These are phyloP conservation scores for Xanthia icteritia DNA, from an alignment of 2,888 invertebrate genomes.

Conservation along the genomic window DNA sequence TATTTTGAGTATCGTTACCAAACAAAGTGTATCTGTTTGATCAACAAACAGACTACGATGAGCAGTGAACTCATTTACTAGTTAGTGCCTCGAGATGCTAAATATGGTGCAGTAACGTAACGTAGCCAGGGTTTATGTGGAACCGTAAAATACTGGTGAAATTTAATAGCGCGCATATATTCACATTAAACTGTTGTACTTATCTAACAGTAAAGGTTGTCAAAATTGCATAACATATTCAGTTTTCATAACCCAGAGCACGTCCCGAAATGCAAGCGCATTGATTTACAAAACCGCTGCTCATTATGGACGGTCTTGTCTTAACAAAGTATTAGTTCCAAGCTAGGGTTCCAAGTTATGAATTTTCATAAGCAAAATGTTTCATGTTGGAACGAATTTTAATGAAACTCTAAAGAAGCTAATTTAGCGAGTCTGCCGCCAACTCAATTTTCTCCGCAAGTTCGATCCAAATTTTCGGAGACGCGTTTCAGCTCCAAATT, in stretches of 20 bases:
- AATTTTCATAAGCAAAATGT: conserved; percentile 51
- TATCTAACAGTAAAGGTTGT: conserved; percentile 9
- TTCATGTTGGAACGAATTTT: conserved; percentile 39
- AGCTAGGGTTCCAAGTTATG: conserved; percentile 21
- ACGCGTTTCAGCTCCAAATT: conserved; percentile 69
- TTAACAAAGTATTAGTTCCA: conserved; percentile 33
- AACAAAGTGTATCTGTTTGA: conserved; percentile 61
- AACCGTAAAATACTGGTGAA: conserved; percentile 2
- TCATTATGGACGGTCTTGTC: conserved; percentile 17
- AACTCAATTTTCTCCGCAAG: conserved; percentile 71
- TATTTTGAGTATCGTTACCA: conserved; percentile 54
- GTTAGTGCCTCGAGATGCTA: conserved; percentile 55
- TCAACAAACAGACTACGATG: conserved; percentile 53
- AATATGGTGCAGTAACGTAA: conserved; percentile 32
- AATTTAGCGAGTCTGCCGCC: conserved; percentile 73
- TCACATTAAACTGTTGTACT: not conserved
- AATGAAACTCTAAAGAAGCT: conserved; percentile 63
- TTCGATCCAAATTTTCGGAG: conserved; percentile 66
- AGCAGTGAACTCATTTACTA: conserved; percentile 59
- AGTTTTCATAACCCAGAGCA: conserved; percentile 5
- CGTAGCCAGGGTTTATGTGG: conserved; percentile 21
- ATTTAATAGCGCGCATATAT: conserved; percentile 14
- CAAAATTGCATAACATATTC: conserved; percentile 10
- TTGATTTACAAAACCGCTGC: conserved; percentile 43
- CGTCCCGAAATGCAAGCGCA: conserved; percentile 23